Evolutionary conservation across 1,140 invertebrate genomes (phyloP), one percentile per base, ranked within the genome.

Genomic region (Anastatus disparis): DNA sequence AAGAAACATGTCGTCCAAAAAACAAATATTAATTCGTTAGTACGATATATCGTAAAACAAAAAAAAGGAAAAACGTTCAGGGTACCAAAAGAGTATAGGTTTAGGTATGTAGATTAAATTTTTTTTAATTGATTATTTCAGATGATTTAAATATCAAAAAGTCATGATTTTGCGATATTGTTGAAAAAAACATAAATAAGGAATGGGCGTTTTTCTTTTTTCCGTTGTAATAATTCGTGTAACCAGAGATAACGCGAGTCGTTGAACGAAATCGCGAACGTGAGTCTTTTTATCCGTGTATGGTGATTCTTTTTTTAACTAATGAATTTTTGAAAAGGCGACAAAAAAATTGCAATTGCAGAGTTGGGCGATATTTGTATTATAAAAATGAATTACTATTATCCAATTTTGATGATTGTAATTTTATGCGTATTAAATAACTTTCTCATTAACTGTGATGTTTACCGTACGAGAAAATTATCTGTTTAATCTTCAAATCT

Each of bases 321-420:
- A 35, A 35, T 35, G n/a, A 35, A 35, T 35, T 4, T 40, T 53
- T 17, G 24, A 29, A 24, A 55, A 22, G 12, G 20, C 20, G n/a
- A 63, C 12, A 15, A 65, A 20, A 22, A n/a, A 58, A 44, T 58
- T 70, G 58, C 50, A 65, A 46, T 59, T 24, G 27, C 44, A 65
- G 52, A 64, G 50, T 65, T 65, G 61, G 53, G 10, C 53, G 29
- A 42, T 46, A 50, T 48, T 48, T 59, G 17, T 70, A 63, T 53
- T 63, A 44, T 63, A 55, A 63, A 52, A 53, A 29, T 56, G n/a
- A 69, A 61, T 42, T 62, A 22, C 56, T 53, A 70, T 70, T 70
- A 64, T 59, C 59, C 22, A 50, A n/a, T 65, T 65, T 71, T 63
- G 40, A 64, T 65, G 61, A 71, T 71, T 71, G 62, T 65, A 71